phyloP scores from a whole-genome alignment of 2,888 invertebrate genomes.

The Drosophila phalerata region DNA sequence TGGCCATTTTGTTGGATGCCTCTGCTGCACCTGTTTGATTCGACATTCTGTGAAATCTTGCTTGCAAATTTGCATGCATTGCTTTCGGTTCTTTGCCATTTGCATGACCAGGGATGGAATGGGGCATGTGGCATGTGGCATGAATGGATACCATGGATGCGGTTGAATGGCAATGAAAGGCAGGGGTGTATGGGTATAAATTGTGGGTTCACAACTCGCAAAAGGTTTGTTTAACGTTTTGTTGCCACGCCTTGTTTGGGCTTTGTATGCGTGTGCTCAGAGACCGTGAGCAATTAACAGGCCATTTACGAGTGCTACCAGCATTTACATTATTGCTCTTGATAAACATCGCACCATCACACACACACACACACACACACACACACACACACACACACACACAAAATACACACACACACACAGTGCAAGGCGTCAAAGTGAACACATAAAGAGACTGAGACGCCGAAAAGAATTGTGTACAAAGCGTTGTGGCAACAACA shows the following conservation, averaged over 20 bases:
- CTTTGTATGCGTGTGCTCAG: slow-evolving; percentile 10
- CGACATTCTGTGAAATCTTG: slow-evolving; percentile 19
- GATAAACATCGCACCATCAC: slow-evolving; percentile 52
- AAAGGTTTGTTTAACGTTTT: slow-evolving; percentile 30
- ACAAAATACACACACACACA: background rate
- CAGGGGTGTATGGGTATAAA: background rate
- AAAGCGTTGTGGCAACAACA: slow-evolving; percentile 41
- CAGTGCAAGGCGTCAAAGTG: slow-evolving; percentile 32
- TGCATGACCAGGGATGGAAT: background rate
- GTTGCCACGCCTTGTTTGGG: slow-evolving; percentile 23
- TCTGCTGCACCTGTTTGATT: slow-evolving; percentile 59
- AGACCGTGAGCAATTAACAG: slow-evolving; percentile 61
- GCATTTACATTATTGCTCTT: slow-evolving; percentile 48
- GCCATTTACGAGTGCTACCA: slow-evolving; percentile 61
- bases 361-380: background rate
- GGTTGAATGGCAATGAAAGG: background rate
- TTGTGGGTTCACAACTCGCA: background rate
- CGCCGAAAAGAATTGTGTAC: slow-evolving; percentile 38
- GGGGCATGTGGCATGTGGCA: background rate
- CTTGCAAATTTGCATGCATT: slow-evolving; percentile 25
- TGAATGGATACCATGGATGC: background rate
- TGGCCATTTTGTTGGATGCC: slow-evolving; percentile 48
- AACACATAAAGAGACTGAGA: slow-evolving; percentile 9
- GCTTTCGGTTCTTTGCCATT: slow-evolving; percentile 12
- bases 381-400: slow-evolving; percentile 1